phyloP scores from a whole-genome alignment of 1,140 invertebrate species.

The Drosophila athabasca region DNA sequence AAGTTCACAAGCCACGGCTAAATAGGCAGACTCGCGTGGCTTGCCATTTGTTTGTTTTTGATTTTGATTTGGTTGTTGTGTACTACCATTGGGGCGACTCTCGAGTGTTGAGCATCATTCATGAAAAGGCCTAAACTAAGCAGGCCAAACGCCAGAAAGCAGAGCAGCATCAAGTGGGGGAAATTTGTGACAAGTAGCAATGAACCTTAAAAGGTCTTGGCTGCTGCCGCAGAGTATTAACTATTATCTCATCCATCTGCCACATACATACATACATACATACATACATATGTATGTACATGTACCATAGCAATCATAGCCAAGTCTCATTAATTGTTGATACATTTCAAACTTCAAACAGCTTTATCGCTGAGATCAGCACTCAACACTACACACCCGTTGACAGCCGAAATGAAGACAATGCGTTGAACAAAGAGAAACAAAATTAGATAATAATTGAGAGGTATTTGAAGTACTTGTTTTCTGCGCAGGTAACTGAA shows the following conservation, averaged over 20 bases:
- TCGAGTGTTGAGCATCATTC: constrained; percentile 56
- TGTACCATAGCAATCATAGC: constrained; percentile 2
- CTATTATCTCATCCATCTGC: constrained; percentile 34
- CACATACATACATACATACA: constrained; percentile 10
- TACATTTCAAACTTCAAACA: constrained; percentile 60
- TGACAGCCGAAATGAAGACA: constrained; percentile 19
- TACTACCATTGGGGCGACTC: constrained; percentile 72
- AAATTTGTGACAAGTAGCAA: constrained; percentile 76
- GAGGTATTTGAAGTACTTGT: constrained; percentile 22
- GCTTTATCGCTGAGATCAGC: constrained; percentile 42
- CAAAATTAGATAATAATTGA: constrained; percentile 23
- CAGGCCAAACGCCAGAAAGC: constrained; percentile 22
- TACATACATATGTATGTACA: constrained; percentile 2
- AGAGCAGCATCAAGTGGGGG: constrained; percentile 12
- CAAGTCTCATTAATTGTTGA: constrained; percentile 65
- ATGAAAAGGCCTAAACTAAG: constrained; percentile 66
- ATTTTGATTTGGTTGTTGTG: constrained; percentile 39
- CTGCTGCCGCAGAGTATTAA: constrained; percentile 39
- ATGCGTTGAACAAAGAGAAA: constrained; percentile 9
- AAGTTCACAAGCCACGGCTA: constrained; percentile 71
- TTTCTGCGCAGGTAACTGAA: constrained; percentile 38
- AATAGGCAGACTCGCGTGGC: constrained; percentile 65
- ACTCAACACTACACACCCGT: constrained; percentile 16
- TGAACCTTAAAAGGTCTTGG: constrained; percentile 76
- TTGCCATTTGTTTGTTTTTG: constrained; percentile 58